Percentiles rank a stretch among this genome's conserved stretches.
phyloP scores from a whole-genome alignment of 2,888 invertebrate genomes.

The Chaitophorus viminalis region DNA sequence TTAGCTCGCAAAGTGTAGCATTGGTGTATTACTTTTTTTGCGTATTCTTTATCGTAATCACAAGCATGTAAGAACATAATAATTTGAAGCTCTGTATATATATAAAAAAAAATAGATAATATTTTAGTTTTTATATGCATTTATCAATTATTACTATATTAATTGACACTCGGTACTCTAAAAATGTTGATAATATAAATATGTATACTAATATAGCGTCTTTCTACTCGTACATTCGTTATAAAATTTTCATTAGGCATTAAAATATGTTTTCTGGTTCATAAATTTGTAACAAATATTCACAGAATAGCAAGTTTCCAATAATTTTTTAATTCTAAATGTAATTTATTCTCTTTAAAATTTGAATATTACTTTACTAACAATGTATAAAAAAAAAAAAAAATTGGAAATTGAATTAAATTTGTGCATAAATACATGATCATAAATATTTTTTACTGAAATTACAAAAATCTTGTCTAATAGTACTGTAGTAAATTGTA shows the following conservation, averaged over 20 bases:
- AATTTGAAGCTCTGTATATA: constrained; percentile 64
- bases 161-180: background rate
- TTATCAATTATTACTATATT: background rate
- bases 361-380: background rate
- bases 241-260: background rate
- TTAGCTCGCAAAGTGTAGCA: constrained; percentile 64
- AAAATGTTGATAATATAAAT: background rate
- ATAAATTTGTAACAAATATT: constrained; percentile 16
- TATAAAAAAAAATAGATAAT: background rate
- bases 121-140: background rate
- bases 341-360: background rate
- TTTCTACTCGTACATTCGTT: background rate
- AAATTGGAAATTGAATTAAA: background rate
- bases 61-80: constrained; percentile 65
- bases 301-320: background rate
- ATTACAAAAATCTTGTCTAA: background rate
- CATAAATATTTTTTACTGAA: constrained; percentile 4
- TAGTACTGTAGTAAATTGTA: constrained; percentile 8
- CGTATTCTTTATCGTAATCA: constrained; percentile 63
- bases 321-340: background rate
- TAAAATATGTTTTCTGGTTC: constrained; percentile 3
- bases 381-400: background rate
- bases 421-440: background rate
- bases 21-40: constrained; percentile 64
- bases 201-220: background rate